These are phyloP conservation scores for Charanyca ferruginea DNA, from an alignment of 2,888 invertebrate species.

Conservation along the genomic window DNA sequence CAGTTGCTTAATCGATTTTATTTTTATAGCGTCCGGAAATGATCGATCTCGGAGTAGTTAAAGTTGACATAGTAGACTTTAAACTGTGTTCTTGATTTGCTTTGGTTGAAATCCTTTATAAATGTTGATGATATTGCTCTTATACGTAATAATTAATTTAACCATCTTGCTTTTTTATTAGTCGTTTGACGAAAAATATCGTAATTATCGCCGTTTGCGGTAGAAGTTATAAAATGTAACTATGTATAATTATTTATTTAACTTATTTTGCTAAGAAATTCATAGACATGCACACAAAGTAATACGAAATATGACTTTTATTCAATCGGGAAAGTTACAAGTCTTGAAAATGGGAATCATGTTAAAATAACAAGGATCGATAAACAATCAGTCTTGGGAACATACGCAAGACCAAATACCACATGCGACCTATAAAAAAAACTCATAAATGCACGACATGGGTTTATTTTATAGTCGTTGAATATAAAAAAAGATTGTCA, in stretches of 20 bases:
- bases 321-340: background rate
- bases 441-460: conserved; percentile 50
- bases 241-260: background rate
- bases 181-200: background rate
- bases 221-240: background rate
- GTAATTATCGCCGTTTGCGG: no score
- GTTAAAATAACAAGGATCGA: conserved; percentile 26
- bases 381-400: conserved; percentile 31
- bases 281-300: background rate
- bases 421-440: conserved; percentile 60
- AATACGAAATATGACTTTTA: conserved; percentile 7
- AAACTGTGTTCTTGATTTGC: background rate
- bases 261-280: conserved; percentile 12
- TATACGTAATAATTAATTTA: conserved; percentile 17
- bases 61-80: background rate
- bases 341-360: conserved; percentile 29
- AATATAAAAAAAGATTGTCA: conserved; percentile 43
- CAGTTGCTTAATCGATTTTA: conserved; percentile 14
- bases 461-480: conserved; percentile 36
- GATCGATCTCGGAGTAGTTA: conserved; percentile 18
- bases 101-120: background rate
- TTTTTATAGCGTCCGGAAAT: conserved; percentile 27
- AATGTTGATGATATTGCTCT: conserved; percentile 14
- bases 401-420: conserved; percentile 34
- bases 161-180: conserved; percentile 5